phyloP scores from a whole-genome alignment of 2,888 invertebrate species.

The Blera fallax region DNA sequence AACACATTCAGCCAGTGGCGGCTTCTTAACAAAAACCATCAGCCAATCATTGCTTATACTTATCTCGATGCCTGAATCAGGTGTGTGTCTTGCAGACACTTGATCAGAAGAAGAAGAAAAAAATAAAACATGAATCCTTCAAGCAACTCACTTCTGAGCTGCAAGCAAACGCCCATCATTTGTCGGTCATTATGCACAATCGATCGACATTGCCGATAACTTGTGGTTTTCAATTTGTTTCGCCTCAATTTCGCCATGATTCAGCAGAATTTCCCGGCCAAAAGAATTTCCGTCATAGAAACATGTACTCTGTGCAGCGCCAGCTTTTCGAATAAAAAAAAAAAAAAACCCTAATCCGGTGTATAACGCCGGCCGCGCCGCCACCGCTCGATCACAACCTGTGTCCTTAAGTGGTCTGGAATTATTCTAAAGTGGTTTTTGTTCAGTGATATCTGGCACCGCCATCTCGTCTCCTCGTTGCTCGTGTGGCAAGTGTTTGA shows the following conservation, averaged over 20 bases:
- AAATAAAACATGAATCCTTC: not conserved
- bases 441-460: slow-evolving; percentile 59
- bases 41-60: slow-evolving; percentile 42
- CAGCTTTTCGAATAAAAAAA: slow-evolving; percentile 18
- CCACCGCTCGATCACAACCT: slow-evolving; percentile 44
- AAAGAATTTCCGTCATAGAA: slow-evolving; percentile 46
- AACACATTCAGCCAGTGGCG: slow-evolving; percentile 22
- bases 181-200: slow-evolving; percentile 62
- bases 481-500: slow-evolving; percentile 63
- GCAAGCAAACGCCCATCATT: slow-evolving; percentile 64
- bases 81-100: slow-evolving; percentile 28
- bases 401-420: slow-evolving; percentile 68
- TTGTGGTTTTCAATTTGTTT: slow-evolving; percentile 58
- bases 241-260: slow-evolving; percentile 61
- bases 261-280: slow-evolving; percentile 49
- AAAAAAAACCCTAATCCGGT: slow-evolving; percentile 44
- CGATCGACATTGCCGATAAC: slow-evolving; percentile 60
- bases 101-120: no score
- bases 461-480: slow-evolving; percentile 65
- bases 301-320: slow-evolving; percentile 10
- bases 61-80: slow-evolving; percentile 59
- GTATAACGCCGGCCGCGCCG: not conserved
- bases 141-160: slow-evolving; percentile 46
- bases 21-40: not conserved
- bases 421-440: slow-evolving; percentile 66